Evolutionary conservation across 2,888 invertebrate genomes (phyloP).

Genomic region (Caradrina kadenii): DNA sequence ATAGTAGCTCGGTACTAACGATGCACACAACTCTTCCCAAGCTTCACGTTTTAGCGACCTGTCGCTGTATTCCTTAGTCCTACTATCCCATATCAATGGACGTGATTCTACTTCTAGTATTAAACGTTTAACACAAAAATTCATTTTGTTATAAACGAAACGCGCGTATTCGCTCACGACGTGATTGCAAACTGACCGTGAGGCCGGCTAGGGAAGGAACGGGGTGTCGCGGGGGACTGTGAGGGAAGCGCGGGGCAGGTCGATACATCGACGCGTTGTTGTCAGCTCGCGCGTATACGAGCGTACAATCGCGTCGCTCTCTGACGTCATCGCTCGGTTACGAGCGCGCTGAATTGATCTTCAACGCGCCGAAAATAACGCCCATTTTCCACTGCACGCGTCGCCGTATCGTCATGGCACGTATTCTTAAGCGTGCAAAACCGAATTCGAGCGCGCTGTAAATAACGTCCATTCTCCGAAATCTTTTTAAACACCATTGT

Average conservation of each 20-base stretch:
- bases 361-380: fast-evolving
- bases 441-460: fast-evolving
- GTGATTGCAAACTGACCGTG: constrained; percentile 22
- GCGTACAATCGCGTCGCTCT: constrained; percentile 12
- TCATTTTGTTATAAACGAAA: constrained; percentile 1
- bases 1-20: constrained; percentile 17
- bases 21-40: constrained; percentile 31
- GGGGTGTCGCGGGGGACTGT: not conserved
- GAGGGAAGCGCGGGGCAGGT: constrained; percentile 28
- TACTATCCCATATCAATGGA: constrained; percentile 31
- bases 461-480: constrained; percentile 18
- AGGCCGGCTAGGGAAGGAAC: not conserved
- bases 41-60: constrained; percentile 25
- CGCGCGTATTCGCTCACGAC: constrained; percentile 39
- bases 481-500: too few relatives aligned
- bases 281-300: constrained; percentile 49
- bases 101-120: constrained; percentile 33
- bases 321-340: constrained; percentile 3
- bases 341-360: not conserved
- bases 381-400: not conserved
- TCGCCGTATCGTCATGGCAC: not conserved
- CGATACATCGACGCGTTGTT: constrained; percentile 38
- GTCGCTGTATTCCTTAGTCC: constrained; percentile 25
- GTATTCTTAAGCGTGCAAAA: constrained; percentile 6
- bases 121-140: constrained; percentile 27